A percentile compares a stretch with the other conserved stretches of the same genome.
Evolutionary conservation across 2,113 vertebrate species (phyloP).

Genomic region (Haemorhous mexicanus): DNA sequence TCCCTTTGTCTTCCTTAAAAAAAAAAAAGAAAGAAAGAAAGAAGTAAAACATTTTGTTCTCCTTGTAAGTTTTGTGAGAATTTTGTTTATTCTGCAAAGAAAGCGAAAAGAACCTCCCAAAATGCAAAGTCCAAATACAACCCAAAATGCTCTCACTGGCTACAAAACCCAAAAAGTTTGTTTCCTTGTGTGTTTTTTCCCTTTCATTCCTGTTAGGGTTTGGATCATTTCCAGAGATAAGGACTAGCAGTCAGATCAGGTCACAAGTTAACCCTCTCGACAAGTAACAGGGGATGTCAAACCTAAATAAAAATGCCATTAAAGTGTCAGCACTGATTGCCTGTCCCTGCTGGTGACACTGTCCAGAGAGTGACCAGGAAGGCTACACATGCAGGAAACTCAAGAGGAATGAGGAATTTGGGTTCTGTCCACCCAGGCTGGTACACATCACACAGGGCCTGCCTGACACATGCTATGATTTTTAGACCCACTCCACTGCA

Average conservation of each 20-base stretch:
- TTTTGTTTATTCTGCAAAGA: neutral
- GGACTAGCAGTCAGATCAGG: neutral
- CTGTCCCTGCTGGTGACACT: neutral
- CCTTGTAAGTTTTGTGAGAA: neutral
- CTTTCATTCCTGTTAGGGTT: neutral
- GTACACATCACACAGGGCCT: neutral
- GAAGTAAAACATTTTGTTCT: neutral
- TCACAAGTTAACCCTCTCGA: neutral
- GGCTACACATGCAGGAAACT: neutral
- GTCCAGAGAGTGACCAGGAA: neutral
- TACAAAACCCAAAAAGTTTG: neutral
- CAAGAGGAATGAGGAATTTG: neutral
- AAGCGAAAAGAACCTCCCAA: neutral
- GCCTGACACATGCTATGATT: neutral
- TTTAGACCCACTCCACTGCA: neutral
- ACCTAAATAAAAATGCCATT: neutral
- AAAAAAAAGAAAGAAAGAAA: neutral
- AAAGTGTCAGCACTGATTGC: neutral
- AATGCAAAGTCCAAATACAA: neutral
- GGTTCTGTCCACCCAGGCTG: neutral
- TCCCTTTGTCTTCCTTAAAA: neutral
- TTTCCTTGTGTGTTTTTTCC: neutral
- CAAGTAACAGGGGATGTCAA: neutral
- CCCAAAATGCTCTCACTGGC: neutral
- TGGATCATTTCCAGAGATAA: conserved; percentile 1